Evolutionary conservation across 1,140 invertebrate species (phyloP), one percentile per base, ranked within the genome.

Genomic region (Drosophila eugracilis): DNA sequence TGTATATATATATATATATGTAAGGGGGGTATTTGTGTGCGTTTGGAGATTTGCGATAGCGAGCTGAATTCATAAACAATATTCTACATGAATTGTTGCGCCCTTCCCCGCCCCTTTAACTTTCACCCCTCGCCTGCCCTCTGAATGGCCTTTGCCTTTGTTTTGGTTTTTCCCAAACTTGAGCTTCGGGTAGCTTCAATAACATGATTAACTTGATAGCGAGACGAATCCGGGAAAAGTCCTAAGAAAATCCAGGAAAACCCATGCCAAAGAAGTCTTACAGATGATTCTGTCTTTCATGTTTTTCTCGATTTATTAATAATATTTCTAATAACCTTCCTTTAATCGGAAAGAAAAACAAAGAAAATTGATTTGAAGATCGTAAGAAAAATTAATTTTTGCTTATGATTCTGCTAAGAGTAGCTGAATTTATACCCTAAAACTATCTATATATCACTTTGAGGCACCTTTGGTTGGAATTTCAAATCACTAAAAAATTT

Each of bases 41-140:
- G 50, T 52, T 45, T 22, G 65, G 19, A 63, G 63, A 79, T 79
- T 69, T 70, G 52, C 71, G 77, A 79, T 79, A 79, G 62, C 63
- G 53, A 75, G 57, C 69, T 60, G 75, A 74, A 78, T 74, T 69
- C 71, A 79, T 79, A 79, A 75, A 79, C 71, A 79, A 79, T 80
- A 75, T 79, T 79, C 53, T 54, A 52, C 71, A 80, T 75, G 65
- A 80, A 80, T 79, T 79, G 77, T 75, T 79, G 72, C 77, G 58
- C 58, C 57, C 63, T 58, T 59, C 34, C 44, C 22, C 24, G 54
- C 36, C 22, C 30, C 17, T 53, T 62, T 54, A 49, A 47, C 17
- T 53, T 62, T 54, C 54, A 47, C 57, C 58, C 26, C 32, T 7
- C 26, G 17, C 15, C 15, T 22, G 26, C n/a, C 48, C 28, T 26